Evolutionary conservation across 2,797 vertebrate genomes (phyloP), one percentile per base, ranked within the genome.

Genomic region (Hydrolagus colliei): DNA sequence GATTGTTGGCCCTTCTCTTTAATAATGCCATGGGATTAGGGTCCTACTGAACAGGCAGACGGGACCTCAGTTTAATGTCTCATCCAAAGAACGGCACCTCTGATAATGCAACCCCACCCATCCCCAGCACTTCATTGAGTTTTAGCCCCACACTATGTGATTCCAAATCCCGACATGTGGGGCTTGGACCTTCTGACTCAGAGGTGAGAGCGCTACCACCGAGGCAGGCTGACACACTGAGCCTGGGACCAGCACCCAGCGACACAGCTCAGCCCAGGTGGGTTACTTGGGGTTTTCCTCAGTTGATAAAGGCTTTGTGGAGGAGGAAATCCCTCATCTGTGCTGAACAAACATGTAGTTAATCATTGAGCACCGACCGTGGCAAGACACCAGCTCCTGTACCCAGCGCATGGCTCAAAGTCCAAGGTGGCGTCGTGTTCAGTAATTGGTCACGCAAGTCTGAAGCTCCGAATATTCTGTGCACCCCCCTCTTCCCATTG

Each of bases 341-440:
- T 61, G 71, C 86, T 87, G 87, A 87, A 88, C 89, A 82, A 85
- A 41, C 0, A 61, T 72, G 77, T 9, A 2, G 91, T 95, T 95
- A 94, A 95, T 95, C 85, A 95, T 94, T 93, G 86, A 86, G 89
- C 88, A 87, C 88, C 65, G 16, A 71, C 65, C 12, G 13, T 63
- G 35, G 32, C 65, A 71, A 71, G 27, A 10, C 2, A 71, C 65
- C 41, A 84, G 79, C 22, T 71, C 71, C 67, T 52, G 79, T 84
- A 71, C 41, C 32, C 65, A 84, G 79, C 41, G 41, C 41, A 6
- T 52, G 41, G 41, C 79, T 71, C 79, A 84, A 84, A 84, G 79
- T 84, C 65, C 79, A 84, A 84, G 79, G 79, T 9, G 2, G 32
- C 35, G 4, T 84, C 71, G 35, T 71, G 79, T n/a, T 68, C 32